Evolutionary conservation across 2,888 invertebrate species (phyloP).

Genomic region (Rhopalosiphum nymphaeae): DNA sequence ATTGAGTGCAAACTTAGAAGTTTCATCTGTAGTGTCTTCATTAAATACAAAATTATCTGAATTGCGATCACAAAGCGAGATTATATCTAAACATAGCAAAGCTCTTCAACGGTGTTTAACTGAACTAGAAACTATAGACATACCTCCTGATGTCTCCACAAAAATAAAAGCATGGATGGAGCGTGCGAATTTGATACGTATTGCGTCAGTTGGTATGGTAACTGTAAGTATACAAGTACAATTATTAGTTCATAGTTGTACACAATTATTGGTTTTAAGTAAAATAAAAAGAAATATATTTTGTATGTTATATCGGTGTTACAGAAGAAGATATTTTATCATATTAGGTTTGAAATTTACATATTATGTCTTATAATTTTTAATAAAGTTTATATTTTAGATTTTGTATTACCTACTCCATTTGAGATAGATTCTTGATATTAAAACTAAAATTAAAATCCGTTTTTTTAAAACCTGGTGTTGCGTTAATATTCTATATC

Average conservation of each 20-base stretch:
- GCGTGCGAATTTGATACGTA: slow-evolving; percentile 93
- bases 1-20: slow-evolving; percentile 65
- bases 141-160: slow-evolving; percentile 76
- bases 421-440: background rate
- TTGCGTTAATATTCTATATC: too few relatives aligned
- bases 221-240: slow-evolving; percentile 77
- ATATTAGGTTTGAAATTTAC: background rate
- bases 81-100: slow-evolving; percentile 89
- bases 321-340: background rate
- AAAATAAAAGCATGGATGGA: slow-evolving; percentile 92
- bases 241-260: background rate
- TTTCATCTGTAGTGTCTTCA: slow-evolving; percentile 71
- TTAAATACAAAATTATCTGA: slow-evolving; percentile 88
- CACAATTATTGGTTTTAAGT: background rate
- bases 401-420: background rate
- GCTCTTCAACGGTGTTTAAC: slow-evolving; percentile 85
- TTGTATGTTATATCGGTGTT: background rate
- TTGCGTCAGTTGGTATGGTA: slow-evolving; percentile 97
- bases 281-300: background rate
- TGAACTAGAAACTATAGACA: slow-evolving; percentile 80
- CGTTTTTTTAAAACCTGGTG: background rate
- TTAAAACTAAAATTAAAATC: background rate
- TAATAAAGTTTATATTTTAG: background rate
- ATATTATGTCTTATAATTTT: background rate
- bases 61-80: slow-evolving; percentile 90